A percentile compares a stretch with the other conserved stretches of the same genome.
phyloP scores from a whole-genome alignment of 2,113 vertebrate genomes.

The Clarias macrocephalus region DNA sequence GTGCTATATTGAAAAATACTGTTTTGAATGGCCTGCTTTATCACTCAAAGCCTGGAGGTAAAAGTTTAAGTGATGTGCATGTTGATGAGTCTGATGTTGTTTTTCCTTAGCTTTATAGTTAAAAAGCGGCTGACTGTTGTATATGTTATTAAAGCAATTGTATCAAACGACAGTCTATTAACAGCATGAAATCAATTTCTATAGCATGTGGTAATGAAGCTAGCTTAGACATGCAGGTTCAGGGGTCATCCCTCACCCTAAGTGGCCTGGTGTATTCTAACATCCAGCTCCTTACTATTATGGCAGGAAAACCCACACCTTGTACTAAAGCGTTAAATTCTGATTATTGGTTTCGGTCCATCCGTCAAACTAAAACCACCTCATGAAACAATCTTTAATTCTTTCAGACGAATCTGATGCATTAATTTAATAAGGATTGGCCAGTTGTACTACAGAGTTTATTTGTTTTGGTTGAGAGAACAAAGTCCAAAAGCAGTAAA shows the following conservation, averaged over 20 bases:
- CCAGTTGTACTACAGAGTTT: conserved; percentile 58
- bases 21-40: conserved; percentile 38
- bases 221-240: conserved; percentile 23
- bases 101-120: background rate
- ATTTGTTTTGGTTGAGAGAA: conserved; percentile 56
- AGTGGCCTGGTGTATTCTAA: conserved; percentile 66
- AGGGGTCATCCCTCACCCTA: conserved; percentile 28
- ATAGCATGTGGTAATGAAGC: conserved; percentile 7
- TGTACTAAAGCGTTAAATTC: conserved; percentile 57
- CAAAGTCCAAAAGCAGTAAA: conserved; percentile 8
- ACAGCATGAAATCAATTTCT: background rate
- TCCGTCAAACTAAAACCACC: conserved; percentile 59
- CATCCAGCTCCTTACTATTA: conserved; percentile 66
- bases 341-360: conserved; percentile 59
- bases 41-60: conserved; percentile 14
- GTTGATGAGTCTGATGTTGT: background rate
- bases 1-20: conserved; percentile 9
- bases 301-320: conserved; percentile 53
- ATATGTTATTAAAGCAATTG: background rate
- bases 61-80: conserved; percentile 39
- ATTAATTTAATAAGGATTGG: conserved; percentile 61
- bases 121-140: background rate
- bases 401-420: conserved; percentile 39
- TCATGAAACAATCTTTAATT: conserved; percentile 56
- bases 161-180: background rate